Conservation (phyloP, 2,888 invertebrate species). For the Hypena proboscidalis region DNA sequence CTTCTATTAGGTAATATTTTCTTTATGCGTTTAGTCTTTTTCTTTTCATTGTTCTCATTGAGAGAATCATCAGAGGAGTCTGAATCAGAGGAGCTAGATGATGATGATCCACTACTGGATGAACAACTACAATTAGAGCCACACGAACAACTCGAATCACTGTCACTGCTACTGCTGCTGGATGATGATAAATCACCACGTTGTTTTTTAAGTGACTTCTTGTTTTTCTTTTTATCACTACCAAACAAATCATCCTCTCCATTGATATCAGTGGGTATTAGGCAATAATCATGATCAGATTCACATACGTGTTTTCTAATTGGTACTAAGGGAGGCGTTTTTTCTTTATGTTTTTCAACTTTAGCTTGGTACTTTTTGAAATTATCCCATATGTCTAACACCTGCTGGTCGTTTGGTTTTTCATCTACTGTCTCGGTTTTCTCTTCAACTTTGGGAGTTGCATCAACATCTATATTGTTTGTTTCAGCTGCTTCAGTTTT, state of each 20-base stretch:
- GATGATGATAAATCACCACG: constrained; percentile 87
- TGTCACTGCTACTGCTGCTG: constrained; percentile 91
- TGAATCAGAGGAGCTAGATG: constrained; percentile 85
- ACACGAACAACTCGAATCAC: constrained; percentile 91
- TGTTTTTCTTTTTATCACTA: constrained; percentile 77
- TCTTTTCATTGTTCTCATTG: constrained; percentile 71
- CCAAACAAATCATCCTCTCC: constrained; percentile 75
- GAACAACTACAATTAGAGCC: constrained; percentile 94
- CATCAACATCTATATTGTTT: constrained; percentile 30
- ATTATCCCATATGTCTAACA: constrained; percentile 91
- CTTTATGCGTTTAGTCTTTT: constrained; percentile 61
- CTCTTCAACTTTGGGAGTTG: constrained; percentile 48
- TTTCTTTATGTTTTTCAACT: constrained; percentile 84
- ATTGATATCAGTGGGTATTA: constrained; percentile 77
- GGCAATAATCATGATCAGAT: constrained; percentile 92
- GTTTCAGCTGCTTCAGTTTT: constrained; percentile 36
- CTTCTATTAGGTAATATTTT: constrained; percentile 68
- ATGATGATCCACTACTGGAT: constrained; percentile 88
- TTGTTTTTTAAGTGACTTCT: constrained; percentile 79
- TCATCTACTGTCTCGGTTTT: constrained; percentile 69
- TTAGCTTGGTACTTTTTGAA: constrained; percentile 91
- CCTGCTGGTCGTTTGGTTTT: constrained; percentile 85
- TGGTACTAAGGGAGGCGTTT: constrained; percentile 76
- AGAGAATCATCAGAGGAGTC: constrained; percentile 76
- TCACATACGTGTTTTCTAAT: constrained; percentile 85